These are phyloP conservation scores for Enteromius radiatus DNA, from an alignment of 2,797 vertebrate species.

Conservation along the genomic window DNA sequence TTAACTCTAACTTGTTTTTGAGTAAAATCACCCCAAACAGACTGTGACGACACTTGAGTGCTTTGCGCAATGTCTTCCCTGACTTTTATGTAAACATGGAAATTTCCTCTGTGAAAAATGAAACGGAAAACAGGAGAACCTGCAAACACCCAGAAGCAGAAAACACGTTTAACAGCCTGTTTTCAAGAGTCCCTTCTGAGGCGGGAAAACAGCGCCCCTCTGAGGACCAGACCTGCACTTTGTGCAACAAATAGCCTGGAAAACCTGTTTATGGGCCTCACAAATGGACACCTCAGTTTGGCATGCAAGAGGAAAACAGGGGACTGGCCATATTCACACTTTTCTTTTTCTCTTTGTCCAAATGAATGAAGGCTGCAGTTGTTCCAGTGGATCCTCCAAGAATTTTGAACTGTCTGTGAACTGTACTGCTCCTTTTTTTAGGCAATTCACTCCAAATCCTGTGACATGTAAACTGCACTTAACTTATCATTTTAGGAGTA, in stretches of 20 bases:
- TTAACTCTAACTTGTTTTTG: background rate
- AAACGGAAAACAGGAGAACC: background rate
- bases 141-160: background rate
- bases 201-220: background rate
- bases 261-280: background rate
- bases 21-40: conserved; percentile 29
- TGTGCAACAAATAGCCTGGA: background rate
- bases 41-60: conserved; percentile 5
- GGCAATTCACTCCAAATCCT: background rate
- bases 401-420: background rate
- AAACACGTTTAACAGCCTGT: conserved; percentile 9
- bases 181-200: conserved; percentile 25
- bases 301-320: background rate
- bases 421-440: too few species aligned
- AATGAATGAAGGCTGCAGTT: background rate
- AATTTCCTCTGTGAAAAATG: background rate
- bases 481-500: background rate
- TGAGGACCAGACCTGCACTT: background rate
- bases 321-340: background rate
- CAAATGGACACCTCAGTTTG: too few species aligned
- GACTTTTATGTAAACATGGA: background rate
- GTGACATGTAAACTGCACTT: background rate
- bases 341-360: background rate
- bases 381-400: background rate
- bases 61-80: conserved; percentile 4